Conservation (phyloP, 2,113 vertebrate genomes). For the Pterocles burchelli region DNA sequence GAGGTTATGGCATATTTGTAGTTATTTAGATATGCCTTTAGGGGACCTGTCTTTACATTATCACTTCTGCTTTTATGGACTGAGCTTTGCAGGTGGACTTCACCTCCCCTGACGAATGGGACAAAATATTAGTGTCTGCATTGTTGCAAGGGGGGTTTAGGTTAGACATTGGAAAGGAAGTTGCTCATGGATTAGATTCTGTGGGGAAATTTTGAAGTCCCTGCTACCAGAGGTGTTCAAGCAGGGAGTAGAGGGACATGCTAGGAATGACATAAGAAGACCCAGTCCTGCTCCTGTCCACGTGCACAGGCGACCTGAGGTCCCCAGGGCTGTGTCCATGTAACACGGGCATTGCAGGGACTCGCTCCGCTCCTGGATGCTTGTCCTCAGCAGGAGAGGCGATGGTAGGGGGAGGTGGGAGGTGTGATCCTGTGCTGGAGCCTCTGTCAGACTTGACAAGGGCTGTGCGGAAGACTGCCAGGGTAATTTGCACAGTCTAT, state of each 20-base stretch:
- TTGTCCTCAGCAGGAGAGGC: neutral
- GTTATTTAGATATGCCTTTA: neutral
- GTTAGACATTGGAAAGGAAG: neutral
- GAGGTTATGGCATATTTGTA: neutral
- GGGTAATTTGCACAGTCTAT: neutral
- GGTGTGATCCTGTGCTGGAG: accelerated
- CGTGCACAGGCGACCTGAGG: accelerated
- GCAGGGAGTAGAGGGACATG: neutral
- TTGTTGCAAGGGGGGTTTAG: neutral
- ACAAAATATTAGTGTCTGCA: neutral
- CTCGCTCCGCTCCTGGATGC: neutral
- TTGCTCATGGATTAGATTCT: neutral
- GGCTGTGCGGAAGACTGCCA: accelerated
- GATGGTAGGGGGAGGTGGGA: neutral
- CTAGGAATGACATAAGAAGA: neutral
- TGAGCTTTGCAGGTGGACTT: neutral
- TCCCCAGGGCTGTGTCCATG: accelerated
- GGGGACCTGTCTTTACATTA: neutral
- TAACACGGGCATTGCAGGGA: accelerated
- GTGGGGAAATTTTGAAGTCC: neutral
- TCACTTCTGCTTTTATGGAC: neutral
- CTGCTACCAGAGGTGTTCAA: neutral
- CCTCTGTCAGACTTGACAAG: neutral
- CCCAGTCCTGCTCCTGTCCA: neutral
- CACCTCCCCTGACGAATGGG: neutral